Conservation (phyloP, 2,888 invertebrate species). For the Phorcus lineatus region DNA sequence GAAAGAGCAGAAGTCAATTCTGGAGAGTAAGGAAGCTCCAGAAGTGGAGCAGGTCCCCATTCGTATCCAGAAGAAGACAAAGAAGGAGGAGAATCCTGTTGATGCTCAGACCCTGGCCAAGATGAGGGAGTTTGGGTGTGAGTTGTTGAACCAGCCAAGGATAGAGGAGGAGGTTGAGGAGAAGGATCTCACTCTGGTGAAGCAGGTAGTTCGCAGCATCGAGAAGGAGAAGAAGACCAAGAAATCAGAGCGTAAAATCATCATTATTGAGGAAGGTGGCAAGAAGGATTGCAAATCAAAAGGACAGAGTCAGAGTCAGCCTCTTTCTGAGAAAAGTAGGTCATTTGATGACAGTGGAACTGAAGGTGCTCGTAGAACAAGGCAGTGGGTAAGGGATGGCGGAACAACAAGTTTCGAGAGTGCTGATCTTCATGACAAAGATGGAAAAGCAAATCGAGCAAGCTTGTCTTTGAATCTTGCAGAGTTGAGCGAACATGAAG, state of each 20-base stretch:
- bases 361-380: background rate
- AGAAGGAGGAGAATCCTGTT: constrained; percentile 41
- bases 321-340: constrained; percentile 14
- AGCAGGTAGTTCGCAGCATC: constrained; percentile 58
- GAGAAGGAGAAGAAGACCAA: constrained; percentile 46
- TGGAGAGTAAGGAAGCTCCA: background rate
- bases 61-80: background rate
- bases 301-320: background rate
- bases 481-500: background rate
- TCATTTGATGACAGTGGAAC: constrained; percentile 12
- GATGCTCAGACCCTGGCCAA: constrained; percentile 58
- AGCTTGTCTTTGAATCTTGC: constrained; percentile 13
- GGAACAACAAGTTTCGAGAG: background rate
- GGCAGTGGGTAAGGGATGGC: constrained; percentile 3
- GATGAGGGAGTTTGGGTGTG: constrained; percentile 62
- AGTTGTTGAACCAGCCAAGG: constrained; percentile 55
- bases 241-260: constrained; percentile 44
- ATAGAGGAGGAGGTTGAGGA: constrained; percentile 39
- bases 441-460: background rate
- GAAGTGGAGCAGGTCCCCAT: background rate
- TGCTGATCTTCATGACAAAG: background rate
- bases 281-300: constrained; percentile 12
- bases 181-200: constrained; percentile 51
- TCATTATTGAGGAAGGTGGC: constrained; percentile 54
- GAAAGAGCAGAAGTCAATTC: background rate